Conservation (phyloP, 2,888 invertebrate species). For the Euspilapteryx auroguttella region DNA sequence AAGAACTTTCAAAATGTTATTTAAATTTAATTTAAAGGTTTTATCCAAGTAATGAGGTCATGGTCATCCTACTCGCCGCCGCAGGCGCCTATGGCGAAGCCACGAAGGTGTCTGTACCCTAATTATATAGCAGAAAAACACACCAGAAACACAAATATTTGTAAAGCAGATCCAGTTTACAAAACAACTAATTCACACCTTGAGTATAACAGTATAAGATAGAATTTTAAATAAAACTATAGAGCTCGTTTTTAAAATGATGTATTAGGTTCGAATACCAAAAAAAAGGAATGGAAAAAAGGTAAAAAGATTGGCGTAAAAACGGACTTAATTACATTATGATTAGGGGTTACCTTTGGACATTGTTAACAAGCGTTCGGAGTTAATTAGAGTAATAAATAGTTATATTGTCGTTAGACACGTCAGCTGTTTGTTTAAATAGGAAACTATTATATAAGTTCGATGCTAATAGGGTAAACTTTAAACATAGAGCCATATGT, state of each 20-base stretch:
- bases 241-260: conserved; percentile 17
- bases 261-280: conserved; percentile 15
- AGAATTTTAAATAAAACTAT: conserved; percentile 9
- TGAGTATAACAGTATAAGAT: conserved; percentile 12
- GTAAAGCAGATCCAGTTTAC: conserved; percentile 5
- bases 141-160: conserved; percentile 31
- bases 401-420: conserved; percentile 46
- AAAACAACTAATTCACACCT: conserved; percentile 11
- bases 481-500: not conserved
- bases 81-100: conserved; percentile 45
- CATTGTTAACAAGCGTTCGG: conserved; percentile 51
- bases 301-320: conserved; percentile 48
- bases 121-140: conserved; percentile 49
- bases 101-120: conserved; percentile 48
- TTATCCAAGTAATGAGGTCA: conserved; percentile 3
- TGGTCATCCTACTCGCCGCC: conserved; percentile 19
- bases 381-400: conserved; percentile 51
- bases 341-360: conserved; percentile 47
- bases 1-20: too few relatives aligned
- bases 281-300: conserved; percentile 6
- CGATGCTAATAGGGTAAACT: not conserved
- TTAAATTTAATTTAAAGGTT: too few relatives aligned
- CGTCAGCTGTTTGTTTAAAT: conserved; percentile 25
- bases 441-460: too few relatives aligned
- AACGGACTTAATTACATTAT: conserved; percentile 51